Percentiles rank a stretch among this genome's conserved stretches.
These are phyloP conservation scores for Gymnopithys bicolor DNA, from an alignment of 2,797 vertebrate genomes.

Conservation along the genomic window DNA sequence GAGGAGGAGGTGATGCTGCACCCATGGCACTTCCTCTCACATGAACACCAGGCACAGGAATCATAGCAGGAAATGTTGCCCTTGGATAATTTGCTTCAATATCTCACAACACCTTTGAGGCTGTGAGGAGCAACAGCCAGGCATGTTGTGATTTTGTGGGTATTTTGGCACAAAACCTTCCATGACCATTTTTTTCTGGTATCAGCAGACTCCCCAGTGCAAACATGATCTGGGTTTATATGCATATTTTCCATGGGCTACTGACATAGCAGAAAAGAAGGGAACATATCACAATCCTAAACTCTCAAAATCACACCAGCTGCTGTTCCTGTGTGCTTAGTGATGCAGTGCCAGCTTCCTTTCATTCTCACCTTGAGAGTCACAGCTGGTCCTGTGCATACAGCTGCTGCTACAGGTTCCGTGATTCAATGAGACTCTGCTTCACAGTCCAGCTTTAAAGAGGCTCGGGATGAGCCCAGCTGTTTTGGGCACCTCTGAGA, in stretches of 20 bases:
- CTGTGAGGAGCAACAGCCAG: neutral
- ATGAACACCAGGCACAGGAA: neutral
- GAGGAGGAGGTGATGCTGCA: neutral
- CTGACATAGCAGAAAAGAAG: neutral
- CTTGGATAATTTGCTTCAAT: neutral
- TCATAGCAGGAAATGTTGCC: fast-evolving
- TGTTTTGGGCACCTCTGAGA: neutral
- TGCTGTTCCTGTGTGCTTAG: neutral
- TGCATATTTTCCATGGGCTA: neutral
- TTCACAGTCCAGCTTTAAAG: neutral
- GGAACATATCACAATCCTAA: neutral
- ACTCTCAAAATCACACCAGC: neutral
- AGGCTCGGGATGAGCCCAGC: neutral
- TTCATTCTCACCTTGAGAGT: neutral
- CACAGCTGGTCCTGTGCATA: neutral
- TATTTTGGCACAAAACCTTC: neutral
- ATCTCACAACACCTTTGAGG: neutral
- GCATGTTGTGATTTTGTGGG: neutral
- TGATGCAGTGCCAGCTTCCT: neutral
- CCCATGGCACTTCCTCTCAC: fast-evolving
- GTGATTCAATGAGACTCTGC: neutral
- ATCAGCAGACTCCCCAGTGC: neutral
- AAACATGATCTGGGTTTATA: neutral
- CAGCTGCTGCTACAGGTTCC: neutral
- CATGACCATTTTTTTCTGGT: neutral